Percentiles rank a stretch among this genome's conserved stretches.
Conservation (phyloP, 2,888 invertebrate species). For the Hypena proboscidalis region DNA sequence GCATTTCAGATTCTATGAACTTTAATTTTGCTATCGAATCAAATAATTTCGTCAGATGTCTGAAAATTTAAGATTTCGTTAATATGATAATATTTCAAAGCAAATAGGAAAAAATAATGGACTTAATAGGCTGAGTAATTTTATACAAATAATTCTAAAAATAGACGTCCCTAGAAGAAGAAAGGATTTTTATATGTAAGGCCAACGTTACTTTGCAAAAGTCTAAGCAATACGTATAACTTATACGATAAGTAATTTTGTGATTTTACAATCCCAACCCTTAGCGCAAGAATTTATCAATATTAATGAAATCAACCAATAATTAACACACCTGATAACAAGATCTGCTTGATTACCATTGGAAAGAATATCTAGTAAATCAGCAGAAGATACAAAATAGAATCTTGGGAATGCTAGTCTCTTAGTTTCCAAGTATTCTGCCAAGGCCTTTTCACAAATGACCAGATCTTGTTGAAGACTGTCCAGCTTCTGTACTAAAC, state of each 20-base stretch:
- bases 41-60: conserved; percentile 97
- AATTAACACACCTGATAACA: conserved; percentile 85
- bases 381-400: conserved; percentile 98
- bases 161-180: no score
- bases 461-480: conserved; percentile 93
- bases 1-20: conserved; percentile 88
- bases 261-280: background rate
- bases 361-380: conserved; percentile 96
- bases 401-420: conserved; percentile 97
- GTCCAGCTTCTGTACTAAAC: conserved; percentile 92
- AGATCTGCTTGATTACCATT: conserved; percentile 97
- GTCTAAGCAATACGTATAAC: no score
- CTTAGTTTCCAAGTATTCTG: conserved; percentile 98
- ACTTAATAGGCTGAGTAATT: no score
- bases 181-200: no score
- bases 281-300: background rate
- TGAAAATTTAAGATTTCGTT: conserved; percentile 56
- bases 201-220: no score
- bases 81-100: no score
- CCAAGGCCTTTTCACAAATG: conserved; percentile 97
- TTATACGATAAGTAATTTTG: no score
- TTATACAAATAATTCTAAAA: no score
- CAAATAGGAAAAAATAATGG: no score
- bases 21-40: conserved; percentile 96
- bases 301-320: no score